Percentiles rank a stretch among this genome's conserved stretches.
Evolutionary conservation across 2,113 vertebrate genomes (phyloP).

Genomic region (Cyanoderma ruficeps): DNA sequence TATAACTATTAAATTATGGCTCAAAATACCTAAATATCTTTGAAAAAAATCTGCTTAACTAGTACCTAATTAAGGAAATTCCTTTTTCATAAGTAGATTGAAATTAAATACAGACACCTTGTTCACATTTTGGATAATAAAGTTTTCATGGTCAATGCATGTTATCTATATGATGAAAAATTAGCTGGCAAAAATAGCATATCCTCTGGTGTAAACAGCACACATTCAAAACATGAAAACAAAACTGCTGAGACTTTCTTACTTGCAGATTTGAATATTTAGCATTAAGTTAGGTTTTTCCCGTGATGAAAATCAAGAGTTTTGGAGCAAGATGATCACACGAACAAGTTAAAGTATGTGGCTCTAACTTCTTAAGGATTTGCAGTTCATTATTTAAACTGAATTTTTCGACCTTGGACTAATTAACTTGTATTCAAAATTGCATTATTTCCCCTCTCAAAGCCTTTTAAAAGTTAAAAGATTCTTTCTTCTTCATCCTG

Average conservation of each 20-base stretch:
- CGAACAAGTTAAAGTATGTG: neutral
- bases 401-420: slow-evolving; percentile 30
- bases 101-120: neutral
- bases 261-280: neutral
- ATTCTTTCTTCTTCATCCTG: slow-evolving; percentile 9
- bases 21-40: neutral
- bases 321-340: neutral
- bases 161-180: neutral
- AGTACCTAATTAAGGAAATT: neutral
- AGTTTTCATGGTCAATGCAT: neutral
- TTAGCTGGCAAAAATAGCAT: neutral
- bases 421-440: slow-evolving; percentile 32
- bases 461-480: neutral
- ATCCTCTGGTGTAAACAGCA: neutral
- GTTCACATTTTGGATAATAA: neutral
- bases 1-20: neutral
- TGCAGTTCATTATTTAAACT: slow-evolving; percentile 56
- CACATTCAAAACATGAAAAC: neutral
- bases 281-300: slow-evolving; percentile 8
- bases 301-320: neutral
- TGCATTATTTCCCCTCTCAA: neutral
- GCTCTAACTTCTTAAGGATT: slow-evolving; percentile 18
- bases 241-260: neutral
- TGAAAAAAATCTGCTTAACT: neutral
- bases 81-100: neutral